phyloP scores from a whole-genome alignment of 2,113 vertebrate genomes.

The Ivindomyrus marchei region DNA sequence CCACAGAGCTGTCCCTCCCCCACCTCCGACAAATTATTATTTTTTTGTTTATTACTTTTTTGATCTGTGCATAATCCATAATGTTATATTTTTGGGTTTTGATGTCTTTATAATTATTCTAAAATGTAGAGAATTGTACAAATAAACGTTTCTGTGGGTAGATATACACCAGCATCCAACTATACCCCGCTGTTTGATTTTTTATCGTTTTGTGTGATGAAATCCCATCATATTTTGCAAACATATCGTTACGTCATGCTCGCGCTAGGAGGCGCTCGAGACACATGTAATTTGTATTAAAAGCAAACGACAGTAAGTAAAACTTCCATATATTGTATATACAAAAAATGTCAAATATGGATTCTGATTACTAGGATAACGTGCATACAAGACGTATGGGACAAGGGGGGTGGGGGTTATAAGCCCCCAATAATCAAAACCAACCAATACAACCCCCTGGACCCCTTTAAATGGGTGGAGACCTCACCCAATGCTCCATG shows the following conservation, averaged over 20 bases:
- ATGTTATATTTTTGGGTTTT: background rate
- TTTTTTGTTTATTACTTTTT: background rate
- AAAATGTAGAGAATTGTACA: background rate
- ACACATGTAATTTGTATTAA: background rate
- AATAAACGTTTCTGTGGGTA: background rate
- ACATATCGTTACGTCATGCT: background rate
- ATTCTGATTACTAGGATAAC: background rate
- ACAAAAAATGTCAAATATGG: background rate
- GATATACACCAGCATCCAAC: background rate
- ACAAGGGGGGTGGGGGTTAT: too few species aligned
- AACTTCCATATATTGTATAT: background rate
- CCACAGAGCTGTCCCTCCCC: background rate
- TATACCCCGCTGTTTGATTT: background rate
- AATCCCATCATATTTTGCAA: background rate
- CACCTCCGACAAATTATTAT: background rate
- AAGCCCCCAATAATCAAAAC: too few species aligned
- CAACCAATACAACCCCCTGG: too few species aligned
- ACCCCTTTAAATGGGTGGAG: too few species aligned
- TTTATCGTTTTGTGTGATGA: background rate
- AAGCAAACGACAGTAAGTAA: background rate
- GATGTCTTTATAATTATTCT: background rate
- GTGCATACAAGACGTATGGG: background rate
- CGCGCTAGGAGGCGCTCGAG: background rate
- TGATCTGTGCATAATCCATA: background rate
- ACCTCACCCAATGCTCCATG: too few species aligned